Percentiles rank a stretch among this genome's conserved stretches.
Evolutionary conservation across 1,140 invertebrate species (phyloP).

Genomic region (Alviniconcha marisindica): DNA sequence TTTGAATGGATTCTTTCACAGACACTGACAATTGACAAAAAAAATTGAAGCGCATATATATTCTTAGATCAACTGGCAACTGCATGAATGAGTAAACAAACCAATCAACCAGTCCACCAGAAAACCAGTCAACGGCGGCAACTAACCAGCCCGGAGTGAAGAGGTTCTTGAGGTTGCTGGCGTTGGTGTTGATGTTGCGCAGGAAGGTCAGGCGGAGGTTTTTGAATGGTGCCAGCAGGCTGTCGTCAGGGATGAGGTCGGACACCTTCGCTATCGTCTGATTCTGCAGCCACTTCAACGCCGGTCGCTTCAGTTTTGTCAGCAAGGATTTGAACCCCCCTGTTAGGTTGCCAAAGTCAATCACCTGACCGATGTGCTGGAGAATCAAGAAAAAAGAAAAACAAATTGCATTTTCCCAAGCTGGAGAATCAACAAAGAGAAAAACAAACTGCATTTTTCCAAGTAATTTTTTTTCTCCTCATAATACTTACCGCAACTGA

Average conservation of each 20-base stretch:
- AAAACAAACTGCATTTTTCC: no score
- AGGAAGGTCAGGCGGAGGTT: background rate
- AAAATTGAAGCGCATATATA: no score
- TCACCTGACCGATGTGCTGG: slow-evolving; percentile 39
- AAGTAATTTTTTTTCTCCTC: no score
- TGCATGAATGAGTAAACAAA: no score
- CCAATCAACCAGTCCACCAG: no score
- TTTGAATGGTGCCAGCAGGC: slow-evolving; percentile 12
- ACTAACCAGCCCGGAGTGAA: background rate
- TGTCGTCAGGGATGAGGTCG: background rate
- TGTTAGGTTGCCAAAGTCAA: slow-evolving; percentile 33
- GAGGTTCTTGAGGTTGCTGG: background rate
- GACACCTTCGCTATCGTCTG: background rate
- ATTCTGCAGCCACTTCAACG: background rate
- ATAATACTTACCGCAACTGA: no score
- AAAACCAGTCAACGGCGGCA: no score
- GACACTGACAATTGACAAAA: no score
- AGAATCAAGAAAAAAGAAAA: background rate
- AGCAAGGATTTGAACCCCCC: background rate
- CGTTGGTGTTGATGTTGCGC: background rate
- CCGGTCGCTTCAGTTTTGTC: slow-evolving; percentile 8
- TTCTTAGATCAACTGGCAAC: no score
- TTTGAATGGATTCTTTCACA: no score
- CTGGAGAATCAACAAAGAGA: no score
- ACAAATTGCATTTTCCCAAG: no score